These are phyloP conservation scores for Tridacna gigas DNA, from an alignment of 2,888 invertebrate species.

Conservation along the genomic window DNA sequence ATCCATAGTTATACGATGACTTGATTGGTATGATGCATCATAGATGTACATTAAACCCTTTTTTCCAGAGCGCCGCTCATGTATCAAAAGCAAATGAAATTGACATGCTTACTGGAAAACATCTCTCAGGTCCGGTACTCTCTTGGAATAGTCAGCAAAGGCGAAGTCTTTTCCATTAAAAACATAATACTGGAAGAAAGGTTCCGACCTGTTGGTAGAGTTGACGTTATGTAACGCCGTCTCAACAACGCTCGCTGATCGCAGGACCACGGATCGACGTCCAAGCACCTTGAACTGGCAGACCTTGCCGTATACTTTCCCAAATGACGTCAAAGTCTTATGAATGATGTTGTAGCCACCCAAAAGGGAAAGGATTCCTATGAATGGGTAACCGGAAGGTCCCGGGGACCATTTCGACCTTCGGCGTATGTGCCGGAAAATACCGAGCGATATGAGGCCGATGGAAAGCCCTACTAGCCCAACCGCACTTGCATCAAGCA, in stretches of 20 bases:
- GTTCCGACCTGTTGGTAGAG: constrained; percentile 40
- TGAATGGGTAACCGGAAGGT: constrained; percentile 53
- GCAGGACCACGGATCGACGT: constrained; percentile 46
- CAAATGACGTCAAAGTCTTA: constrained; percentile 52
- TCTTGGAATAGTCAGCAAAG: constrained; percentile 48
- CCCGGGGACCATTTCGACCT: constrained; percentile 37
- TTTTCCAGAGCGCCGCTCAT: too few relatives aligned
- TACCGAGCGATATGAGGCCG: not conserved
- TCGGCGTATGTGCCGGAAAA: constrained; percentile 5
- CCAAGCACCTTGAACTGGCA: constrained; percentile 54
- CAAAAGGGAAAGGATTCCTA: constrained; percentile 47
- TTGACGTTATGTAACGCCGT: constrained; percentile 33
- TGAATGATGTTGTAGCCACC: constrained; percentile 47
- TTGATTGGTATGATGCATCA: too few relatives aligned
- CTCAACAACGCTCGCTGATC: constrained; percentile 49
- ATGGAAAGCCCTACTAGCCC: not conserved
- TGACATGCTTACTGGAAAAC: constrained; percentile 50
- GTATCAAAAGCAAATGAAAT: too few relatives aligned
- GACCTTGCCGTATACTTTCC: constrained; percentile 47
- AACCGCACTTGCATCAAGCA: constrained; percentile 5
- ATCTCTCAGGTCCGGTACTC: constrained; percentile 43
- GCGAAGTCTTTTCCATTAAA: constrained; percentile 56
- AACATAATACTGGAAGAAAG: constrained; percentile 57
- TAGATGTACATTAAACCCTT: too few relatives aligned
- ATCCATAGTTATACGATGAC: too few relatives aligned